These are phyloP conservation scores for Stictocephala bisonia DNA, from an alignment of 2,888 invertebrate species.

Conservation along the genomic window DNA sequence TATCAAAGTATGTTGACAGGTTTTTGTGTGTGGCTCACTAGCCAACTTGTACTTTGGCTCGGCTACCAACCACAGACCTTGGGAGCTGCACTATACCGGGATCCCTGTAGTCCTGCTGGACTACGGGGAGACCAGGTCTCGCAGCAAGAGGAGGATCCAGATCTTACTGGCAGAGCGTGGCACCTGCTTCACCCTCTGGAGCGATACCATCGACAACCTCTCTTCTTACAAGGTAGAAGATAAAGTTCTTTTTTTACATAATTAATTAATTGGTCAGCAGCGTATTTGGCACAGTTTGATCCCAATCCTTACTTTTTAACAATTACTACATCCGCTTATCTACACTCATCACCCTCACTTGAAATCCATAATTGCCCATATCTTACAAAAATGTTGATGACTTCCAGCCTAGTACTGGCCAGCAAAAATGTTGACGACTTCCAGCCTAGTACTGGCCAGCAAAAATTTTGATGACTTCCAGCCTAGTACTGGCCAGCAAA, in stretches of 20 bases:
- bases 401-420: too few species aligned
- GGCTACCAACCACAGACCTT: constrained; percentile 67
- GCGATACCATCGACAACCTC: constrained; percentile 82
- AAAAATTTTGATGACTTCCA: too few species aligned
- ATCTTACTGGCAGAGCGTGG: constrained; percentile 81
- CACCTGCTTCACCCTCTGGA: constrained; percentile 85
- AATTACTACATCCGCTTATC: too few species aligned
- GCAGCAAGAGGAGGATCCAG: constrained; percentile 75
- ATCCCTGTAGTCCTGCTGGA: constrained; percentile 83
- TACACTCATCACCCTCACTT: too few species aligned
- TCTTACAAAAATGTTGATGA: too few species aligned
- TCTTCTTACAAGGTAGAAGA: constrained; percentile 79
- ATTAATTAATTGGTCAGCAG: not conserved
- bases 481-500: too few species aligned
- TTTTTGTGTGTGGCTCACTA: constrained; percentile 80
- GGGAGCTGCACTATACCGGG: constrained; percentile 82
- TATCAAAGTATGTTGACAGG: too few species aligned
- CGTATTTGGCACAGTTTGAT: not conserved
- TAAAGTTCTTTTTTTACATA: too few species aligned
- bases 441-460: too few species aligned
- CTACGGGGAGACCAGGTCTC: constrained; percentile 77
- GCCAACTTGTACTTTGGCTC: constrained; percentile 77
- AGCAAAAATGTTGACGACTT: too few species aligned
- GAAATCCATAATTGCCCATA: too few species aligned
- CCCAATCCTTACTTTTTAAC: not conserved